Evolutionary conservation across 2,113 vertebrate species (phyloP), one percentile per base, ranked within the genome.

Genomic region (Psettodes erumei): DNA sequence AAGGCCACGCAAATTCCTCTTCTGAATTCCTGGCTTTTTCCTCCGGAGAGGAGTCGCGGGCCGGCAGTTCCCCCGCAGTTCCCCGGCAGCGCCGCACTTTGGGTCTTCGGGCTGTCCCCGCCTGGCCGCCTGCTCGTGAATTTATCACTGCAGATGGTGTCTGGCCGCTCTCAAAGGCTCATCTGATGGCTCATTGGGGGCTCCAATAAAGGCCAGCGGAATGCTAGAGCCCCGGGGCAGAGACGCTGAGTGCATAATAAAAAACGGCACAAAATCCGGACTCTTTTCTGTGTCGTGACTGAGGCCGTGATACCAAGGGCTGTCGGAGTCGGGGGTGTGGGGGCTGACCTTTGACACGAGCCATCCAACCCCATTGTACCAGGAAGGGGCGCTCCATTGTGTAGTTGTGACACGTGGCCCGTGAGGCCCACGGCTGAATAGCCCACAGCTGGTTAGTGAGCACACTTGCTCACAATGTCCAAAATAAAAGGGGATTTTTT

Each of bases 101-200:
- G 77, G n/a, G 79, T 85, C 74, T 61, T 77, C 86, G 90, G 87
- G 77, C 89, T 89, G 85, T 77, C 80, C 77, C 80, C 85, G 83
- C 70, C 66, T 84, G 71, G 77, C 89, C 81, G 87, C 85, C 62
- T n/a, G 73, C 56, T 70, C 43, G 84, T 91, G 86, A 90, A 89
- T 93, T n/a, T 91, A 91, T 79, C 64, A 88, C 90, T 91, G 89
- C 92, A 93, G 91, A 93, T 93, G 91, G 91, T 82, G 90, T 90
- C 89, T 90, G 87, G 86, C 83, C 78, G 75, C 79, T 83, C 87
- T 92, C 86, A 92, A 93, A 90, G 86, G 85, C 90, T 89, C 85
- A 84, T 93, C 92, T 90, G 89, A 87, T 88, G 87, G 88, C 86
- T 86, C 82, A 85, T 67, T 77, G 89, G 82, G n/a, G 77, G 67